Conservation (phyloP, 2,113 vertebrate genomes). For the Saccopteryx leptura region DNA sequence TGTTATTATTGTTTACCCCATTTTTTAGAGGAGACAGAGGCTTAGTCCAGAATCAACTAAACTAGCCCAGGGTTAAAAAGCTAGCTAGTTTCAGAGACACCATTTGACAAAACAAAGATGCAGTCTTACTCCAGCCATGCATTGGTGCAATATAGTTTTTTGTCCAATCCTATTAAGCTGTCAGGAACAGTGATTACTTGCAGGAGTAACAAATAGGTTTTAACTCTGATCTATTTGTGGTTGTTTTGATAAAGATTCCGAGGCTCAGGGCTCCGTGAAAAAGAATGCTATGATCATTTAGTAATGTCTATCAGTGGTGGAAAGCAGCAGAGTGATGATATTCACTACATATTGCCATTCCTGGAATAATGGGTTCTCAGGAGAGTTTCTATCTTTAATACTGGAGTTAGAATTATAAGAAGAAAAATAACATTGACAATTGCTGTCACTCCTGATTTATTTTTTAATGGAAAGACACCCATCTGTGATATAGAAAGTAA, state of each 20-base stretch:
- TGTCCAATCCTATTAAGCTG: conserved; percentile 11
- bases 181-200: conserved; percentile 5
- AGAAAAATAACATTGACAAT: conserved; percentile 72
- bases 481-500: conserved; percentile 73
- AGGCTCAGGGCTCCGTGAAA: neutral
- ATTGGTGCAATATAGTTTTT: neutral
- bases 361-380: neutral
- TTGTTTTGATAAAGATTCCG: conserved; percentile 14
- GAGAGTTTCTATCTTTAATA: conserved; percentile 57
- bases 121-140: neutral
- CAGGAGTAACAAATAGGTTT: neutral
- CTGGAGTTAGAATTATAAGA: conserved; percentile 35
- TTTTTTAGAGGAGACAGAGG: neutral
- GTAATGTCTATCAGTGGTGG: neutral
- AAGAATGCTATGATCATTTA: conserved; percentile 32
- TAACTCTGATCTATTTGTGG: conserved; percentile 14
- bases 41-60: neutral
- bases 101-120: neutral
- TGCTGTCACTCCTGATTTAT: conserved; percentile 61
- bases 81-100: neutral
- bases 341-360: neutral
- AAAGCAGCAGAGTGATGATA: neutral
- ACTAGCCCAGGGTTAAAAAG: neutral
- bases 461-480: conserved; percentile 76
- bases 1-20: neutral